Percentiles rank a stretch among this genome's conserved stretches.
These are phyloP conservation scores for Cephus nigrinus DNA, from an alignment of 2,888 invertebrate genomes.

Conservation along the genomic window DNA sequence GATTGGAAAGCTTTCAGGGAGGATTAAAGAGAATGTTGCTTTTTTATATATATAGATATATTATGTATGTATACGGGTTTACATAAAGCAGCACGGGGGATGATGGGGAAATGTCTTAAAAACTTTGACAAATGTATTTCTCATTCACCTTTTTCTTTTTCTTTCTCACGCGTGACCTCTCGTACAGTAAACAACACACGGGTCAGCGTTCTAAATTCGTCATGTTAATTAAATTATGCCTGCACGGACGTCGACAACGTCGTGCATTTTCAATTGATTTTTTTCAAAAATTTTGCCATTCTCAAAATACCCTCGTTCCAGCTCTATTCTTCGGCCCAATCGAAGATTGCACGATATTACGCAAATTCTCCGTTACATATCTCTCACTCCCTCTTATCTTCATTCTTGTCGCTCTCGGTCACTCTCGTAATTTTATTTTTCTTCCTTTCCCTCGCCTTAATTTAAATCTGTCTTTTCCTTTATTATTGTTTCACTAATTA, in stretches of 20 bases:
- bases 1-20: neutral
- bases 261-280: neutral
- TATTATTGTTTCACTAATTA: neutral
- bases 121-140: conserved; percentile 50
- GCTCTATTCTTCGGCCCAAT: neutral
- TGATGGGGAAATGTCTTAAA: conserved; percentile 54
- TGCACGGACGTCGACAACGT: neutral
- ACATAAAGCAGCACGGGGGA: conserved; percentile 61
- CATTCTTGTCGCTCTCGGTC: too few species aligned
- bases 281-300: neutral
- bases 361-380: neutral
- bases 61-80: conserved; percentile 52
- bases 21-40: conserved; percentile 10
- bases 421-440: neutral
- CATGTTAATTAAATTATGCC: conserved; percentile 2
- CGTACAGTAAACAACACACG: neutral
- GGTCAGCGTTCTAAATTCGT: conserved; percentile 45
- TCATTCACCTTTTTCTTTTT: conserved; percentile 26
- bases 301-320: neutral
- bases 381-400: neutral
- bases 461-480: neutral
- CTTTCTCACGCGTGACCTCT: neutral
- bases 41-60: conserved; percentile 47
- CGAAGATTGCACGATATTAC: neutral
- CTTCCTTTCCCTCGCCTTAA: neutral